These are phyloP conservation scores for Neolamprologus modestus DNA, from an alignment of 2,113 vertebrate genomes.

Conservation along the genomic window DNA sequence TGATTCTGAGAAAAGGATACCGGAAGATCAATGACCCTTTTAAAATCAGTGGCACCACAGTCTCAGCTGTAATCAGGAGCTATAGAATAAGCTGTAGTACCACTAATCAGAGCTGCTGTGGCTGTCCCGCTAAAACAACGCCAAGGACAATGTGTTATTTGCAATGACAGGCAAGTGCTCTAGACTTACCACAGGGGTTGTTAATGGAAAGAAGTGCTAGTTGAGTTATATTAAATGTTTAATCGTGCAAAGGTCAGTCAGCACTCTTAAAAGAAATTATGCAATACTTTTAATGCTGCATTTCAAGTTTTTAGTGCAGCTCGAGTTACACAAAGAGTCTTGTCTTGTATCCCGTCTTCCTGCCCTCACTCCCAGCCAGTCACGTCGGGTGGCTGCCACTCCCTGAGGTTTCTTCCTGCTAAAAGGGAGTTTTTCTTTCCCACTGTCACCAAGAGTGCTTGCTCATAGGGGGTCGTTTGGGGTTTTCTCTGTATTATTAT, in stretches of 20 bases:
- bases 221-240: not conserved
- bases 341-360: not conserved
- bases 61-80: not conserved
- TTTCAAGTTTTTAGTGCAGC: not conserved
- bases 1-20: not conserved
- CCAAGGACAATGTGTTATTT: not conserved
- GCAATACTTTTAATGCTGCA: not conserved
- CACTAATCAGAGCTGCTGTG: not conserved
- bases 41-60: not conserved
- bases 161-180: not conserved
- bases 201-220: not conserved
- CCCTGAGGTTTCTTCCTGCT: not conserved
- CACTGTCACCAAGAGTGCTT: not conserved
- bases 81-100: not conserved
- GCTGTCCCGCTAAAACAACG: not conserved
- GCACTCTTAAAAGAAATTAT: not conserved
- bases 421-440: not conserved
- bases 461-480: accelerated
- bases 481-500: not conserved
- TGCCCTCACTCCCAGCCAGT: not conserved
- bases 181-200: not conserved
- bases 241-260: not conserved
- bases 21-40: not conserved
- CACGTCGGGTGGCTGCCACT: not conserved
- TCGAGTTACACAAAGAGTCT: not conserved